Conservation (phyloP, 2,113 vertebrate genomes). For the Aplodontia rufa region DNA sequence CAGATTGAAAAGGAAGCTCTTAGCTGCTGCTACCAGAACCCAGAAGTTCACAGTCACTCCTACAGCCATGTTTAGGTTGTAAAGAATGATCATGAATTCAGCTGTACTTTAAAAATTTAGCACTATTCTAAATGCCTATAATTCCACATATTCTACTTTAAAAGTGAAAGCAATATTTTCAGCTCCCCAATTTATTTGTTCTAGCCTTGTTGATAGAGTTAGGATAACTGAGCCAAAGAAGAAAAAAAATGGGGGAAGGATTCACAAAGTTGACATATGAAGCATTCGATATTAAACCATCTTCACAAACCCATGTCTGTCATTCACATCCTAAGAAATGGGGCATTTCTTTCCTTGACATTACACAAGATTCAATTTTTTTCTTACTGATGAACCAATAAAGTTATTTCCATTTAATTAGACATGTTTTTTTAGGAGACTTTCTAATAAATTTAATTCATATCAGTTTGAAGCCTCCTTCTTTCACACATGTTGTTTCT, state of each 20-base stretch:
- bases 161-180: slow-evolving; percentile 24
- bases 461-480: neutral
- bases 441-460: slow-evolving; percentile 51
- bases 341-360: neutral
- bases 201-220: slow-evolving; percentile 17
- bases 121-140: neutral
- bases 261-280: neutral
- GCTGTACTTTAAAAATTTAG: slow-evolving; percentile 11
- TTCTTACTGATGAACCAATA: neutral
- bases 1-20: neutral
- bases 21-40: neutral
- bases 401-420: slow-evolving; percentile 49
- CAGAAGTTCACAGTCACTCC: neutral
- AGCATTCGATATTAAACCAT: slow-evolving; percentile 39
- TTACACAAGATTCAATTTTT: neutral
- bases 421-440: slow-evolving; percentile 4
- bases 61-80: neutral
- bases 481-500: neutral
- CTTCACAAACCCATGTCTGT: neutral
- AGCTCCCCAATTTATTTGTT: neutral
- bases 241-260: slow-evolving; percentile 2
- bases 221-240: neutral
- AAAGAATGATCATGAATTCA: neutral
- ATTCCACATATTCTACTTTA: neutral
- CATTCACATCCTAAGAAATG: neutral